Base-by-base conservation (phyloP, 2,797 vertebrate genomes). In the Triplophysa yarkandensis region DNA sequence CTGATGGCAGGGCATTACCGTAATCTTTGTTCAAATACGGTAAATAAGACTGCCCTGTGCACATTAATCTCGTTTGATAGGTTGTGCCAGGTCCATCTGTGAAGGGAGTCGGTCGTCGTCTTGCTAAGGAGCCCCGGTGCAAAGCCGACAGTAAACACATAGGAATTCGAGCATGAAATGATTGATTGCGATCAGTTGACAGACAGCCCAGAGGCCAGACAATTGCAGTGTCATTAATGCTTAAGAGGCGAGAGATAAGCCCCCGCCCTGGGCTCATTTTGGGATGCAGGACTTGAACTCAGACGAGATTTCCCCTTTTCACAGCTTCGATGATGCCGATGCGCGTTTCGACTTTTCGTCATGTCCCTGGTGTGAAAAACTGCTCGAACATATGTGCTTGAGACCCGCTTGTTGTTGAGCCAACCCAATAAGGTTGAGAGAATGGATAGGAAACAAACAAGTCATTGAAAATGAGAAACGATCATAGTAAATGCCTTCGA, bases 131-230 rank as follows among this genome's bases (percentile, higher is more conserved):
- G 80, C 58, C 73, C 68, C 55, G 34, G 6, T 62, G 68, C 75
- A 78, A 80, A 73, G 54, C 76, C 74, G 74, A 76, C 76, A 78
- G 80, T 65, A 58, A 65, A 68, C 81, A 54, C 63, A 70, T 52
- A 67, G 54, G 71, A 72, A 80, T 82, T 74, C 57, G 76, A 73
- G 77, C 55, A 72, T 75, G 74, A 74, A 66, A 67, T 79, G 81
- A 80, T 81, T 81, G 81, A 77, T 73, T 76, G 39, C 70, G 76
- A 77, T 77, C 76, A 34, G 73, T 36, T 80, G 81, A 83, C 68
- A 74, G 81, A 80, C 79, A 81, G 77, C 73, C 76, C 71, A 74
- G 68, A 77, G 79, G 78, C 76, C 72, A 75, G 76, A 80, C 79
- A 77, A 66, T 77, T 74, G 81, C 80, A 55, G 80, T 71, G 68